These are phyloP conservation scores for Drosophila mimetica DNA, from an alignment of 2,888 invertebrate species.

Conservation along the genomic window DNA sequence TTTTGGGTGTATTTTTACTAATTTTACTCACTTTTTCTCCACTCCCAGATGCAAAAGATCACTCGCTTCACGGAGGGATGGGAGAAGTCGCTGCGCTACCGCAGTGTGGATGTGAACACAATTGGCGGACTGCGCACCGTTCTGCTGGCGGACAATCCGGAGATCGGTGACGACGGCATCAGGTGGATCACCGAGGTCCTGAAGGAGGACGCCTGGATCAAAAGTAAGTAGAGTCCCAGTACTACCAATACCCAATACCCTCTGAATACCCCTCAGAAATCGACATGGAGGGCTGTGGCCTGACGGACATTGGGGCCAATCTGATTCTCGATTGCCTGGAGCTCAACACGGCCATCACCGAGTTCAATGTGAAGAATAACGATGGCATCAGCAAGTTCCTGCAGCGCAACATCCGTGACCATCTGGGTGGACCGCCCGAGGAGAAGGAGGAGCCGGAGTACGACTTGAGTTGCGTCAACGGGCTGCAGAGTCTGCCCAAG, in stretches of 20 bases:
- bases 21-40: too few species aligned
- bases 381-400: slow-evolving; percentile 85
- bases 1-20: too few species aligned
- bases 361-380: slow-evolving; percentile 89
- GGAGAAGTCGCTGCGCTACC: slow-evolving; percentile 92
- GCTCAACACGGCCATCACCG: slow-evolving; percentile 88
- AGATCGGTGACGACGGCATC: slow-evolving; percentile 88
- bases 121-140: slow-evolving; percentile 90
- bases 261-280: slow-evolving; percentile 85
- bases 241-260: not conserved
- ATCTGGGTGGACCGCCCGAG: slow-evolving; percentile 84
- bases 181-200: slow-evolving; percentile 88
- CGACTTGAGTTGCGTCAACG: slow-evolving; percentile 64
- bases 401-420: slow-evolving; percentile 85
- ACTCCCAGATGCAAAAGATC: slow-evolving; percentile 87
- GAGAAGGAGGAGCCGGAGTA: slow-evolving; percentile 72
- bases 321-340: slow-evolving; percentile 87
- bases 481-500: slow-evolving; percentile 64
- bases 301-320: slow-evolving; percentile 87
- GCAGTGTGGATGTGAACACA: slow-evolving; percentile 89
- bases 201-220: slow-evolving; percentile 92
- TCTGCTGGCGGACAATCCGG: slow-evolving; percentile 89
- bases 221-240: slow-evolving; percentile 84
- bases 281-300: slow-evolving; percentile 90
- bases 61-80: slow-evolving; percentile 92